phyloP scores from a whole-genome alignment of 37 sponge, comb jelly and placozoan genomes.

The Ianthella basta region DNA sequence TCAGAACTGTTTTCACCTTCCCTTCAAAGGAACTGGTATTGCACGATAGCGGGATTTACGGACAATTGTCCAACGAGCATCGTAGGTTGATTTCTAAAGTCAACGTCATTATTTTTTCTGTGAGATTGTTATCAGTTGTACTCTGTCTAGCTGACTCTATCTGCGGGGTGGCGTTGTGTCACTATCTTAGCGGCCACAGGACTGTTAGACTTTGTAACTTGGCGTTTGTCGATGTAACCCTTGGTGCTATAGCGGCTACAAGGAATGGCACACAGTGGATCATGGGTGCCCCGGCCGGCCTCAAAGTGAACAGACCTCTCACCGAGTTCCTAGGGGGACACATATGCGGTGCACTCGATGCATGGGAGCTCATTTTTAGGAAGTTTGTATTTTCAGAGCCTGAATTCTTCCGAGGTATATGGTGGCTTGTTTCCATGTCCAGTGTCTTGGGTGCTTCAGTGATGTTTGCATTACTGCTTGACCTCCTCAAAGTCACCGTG shows the following conservation, averaged over 20 bases:
- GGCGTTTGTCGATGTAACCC: neutral
- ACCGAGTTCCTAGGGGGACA: conserved; percentile 50
- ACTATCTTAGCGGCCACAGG: neutral
- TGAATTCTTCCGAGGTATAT: neutral
- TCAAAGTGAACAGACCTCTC: conserved; percentile 81
- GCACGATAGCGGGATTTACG: no score
- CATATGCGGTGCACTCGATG: conserved; percentile 29
- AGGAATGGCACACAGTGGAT: conserved; percentile 51
- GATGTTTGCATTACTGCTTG: conserved; percentile 50
- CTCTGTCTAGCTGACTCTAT: neutral
- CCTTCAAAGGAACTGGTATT: neutral
- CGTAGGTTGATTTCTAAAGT: no score
- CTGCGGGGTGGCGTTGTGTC: neutral
- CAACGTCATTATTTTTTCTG: neutral
- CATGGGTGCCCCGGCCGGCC: conserved; percentile 75
- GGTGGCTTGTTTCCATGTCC: neutral
- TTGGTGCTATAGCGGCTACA: neutral
- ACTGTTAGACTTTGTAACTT: neutral
- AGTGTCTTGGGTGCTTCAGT: conserved; percentile 48
- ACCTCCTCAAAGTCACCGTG: conserved; percentile 68
- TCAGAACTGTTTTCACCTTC: neutral
- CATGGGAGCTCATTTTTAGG: conserved; percentile 52
- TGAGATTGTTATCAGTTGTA: neutral
- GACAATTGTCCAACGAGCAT: no score
- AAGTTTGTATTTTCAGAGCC: neutral